These are phyloP conservation scores for Tangachromis dhanisi DNA, from an alignment of 2,113 vertebrate genomes.

Conservation along the genomic window DNA sequence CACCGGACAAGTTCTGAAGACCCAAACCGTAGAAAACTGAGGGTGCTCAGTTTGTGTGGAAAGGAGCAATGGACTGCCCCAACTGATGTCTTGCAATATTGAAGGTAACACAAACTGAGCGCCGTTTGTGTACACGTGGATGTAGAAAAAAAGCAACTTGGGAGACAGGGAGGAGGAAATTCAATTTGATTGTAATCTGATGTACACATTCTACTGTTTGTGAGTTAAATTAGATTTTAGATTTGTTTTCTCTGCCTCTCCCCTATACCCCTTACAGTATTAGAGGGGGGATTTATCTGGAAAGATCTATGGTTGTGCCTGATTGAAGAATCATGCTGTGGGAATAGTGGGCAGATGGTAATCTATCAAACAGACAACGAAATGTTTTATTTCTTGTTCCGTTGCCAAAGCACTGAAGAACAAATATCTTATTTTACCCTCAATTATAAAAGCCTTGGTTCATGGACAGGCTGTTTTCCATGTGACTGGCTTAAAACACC, in stretches of 20 bases:
- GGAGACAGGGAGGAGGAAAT: slow-evolving; percentile 50
- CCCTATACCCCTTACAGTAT: slow-evolving; percentile 41
- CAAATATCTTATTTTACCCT: slow-evolving; percentile 31
- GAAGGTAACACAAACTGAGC: slow-evolving; percentile 23
- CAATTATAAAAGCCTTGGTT: slow-evolving; percentile 30
- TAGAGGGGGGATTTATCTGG: slow-evolving; percentile 43
- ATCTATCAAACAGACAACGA: slow-evolving; percentile 60
- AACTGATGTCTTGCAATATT: slow-evolving; percentile 26
- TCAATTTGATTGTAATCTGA: slow-evolving; percentile 71
- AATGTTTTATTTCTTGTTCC: slow-evolving; percentile 47
- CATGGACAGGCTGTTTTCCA: background rate
- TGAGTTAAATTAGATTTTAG: slow-evolving; percentile 69
- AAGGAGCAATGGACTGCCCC: background rate
- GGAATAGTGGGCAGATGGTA: slow-evolving; percentile 53
- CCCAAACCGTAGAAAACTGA: background rate
- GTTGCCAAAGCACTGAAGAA: slow-evolving; percentile 15
- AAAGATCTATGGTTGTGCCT: slow-evolving; percentile 58
- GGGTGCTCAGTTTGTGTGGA: background rate
- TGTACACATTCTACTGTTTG: slow-evolving; percentile 64
- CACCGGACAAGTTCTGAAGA: background rate
- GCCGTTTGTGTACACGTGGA: slow-evolving; percentile 9
- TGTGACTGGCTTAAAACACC: background rate
- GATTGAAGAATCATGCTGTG: slow-evolving; percentile 60
- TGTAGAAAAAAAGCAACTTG: slow-evolving; percentile 33
- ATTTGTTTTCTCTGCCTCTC: slow-evolving; percentile 57